Evolutionary conservation across 1,140 invertebrate genomes (phyloP).

Genomic region (Hestina assimilis): DNA sequence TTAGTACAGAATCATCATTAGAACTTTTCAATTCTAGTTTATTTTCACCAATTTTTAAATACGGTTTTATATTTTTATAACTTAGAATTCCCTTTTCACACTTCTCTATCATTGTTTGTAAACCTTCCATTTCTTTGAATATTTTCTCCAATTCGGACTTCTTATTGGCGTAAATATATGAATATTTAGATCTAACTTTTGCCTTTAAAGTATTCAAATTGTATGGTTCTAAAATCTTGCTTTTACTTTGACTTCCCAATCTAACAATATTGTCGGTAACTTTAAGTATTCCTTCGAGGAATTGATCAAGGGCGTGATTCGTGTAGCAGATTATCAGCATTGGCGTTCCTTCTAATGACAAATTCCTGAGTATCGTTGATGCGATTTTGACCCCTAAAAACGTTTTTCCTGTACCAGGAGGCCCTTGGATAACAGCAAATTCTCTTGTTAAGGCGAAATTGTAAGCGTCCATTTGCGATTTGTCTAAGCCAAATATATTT

Average conservation of each 20-base stretch:
- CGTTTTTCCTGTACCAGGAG: slow-evolving; percentile 90
- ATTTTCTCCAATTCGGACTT: slow-evolving; percentile 51
- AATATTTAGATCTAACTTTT: slow-evolving; percentile 59
- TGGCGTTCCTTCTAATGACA: slow-evolving; percentile 76
- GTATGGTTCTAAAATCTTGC: slow-evolving; percentile 76
- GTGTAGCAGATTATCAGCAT: slow-evolving; percentile 91
- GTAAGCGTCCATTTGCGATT: slow-evolving; percentile 80
- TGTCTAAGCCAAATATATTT: slow-evolving; percentile 74
- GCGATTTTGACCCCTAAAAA: slow-evolving; percentile 85
- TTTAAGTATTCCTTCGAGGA: slow-evolving; percentile 85
- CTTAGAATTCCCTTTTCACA: slow-evolving; percentile 55
- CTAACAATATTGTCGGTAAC: slow-evolving; percentile 82
- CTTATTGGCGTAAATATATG: slow-evolving; percentile 54
- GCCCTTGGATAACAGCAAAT: slow-evolving; percentile 88
- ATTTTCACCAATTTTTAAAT: slow-evolving; percentile 42
- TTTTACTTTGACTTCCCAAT: slow-evolving; percentile 86
- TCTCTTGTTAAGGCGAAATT: slow-evolving; percentile 81
- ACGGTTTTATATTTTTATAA: slow-evolving; percentile 37
- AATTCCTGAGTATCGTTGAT: slow-evolving; percentile 80
- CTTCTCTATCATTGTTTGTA: slow-evolving; percentile 58
- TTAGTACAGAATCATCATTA: slow-evolving; percentile 53
- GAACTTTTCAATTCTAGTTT: slow-evolving; percentile 36
- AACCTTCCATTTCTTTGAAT: slow-evolving; percentile 51
- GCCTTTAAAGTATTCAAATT: slow-evolving; percentile 61
- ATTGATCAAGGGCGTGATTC: slow-evolving; percentile 94